Conservation (phyloP, 2,888 invertebrate species). For the Tryphoninae sp. region DNA sequence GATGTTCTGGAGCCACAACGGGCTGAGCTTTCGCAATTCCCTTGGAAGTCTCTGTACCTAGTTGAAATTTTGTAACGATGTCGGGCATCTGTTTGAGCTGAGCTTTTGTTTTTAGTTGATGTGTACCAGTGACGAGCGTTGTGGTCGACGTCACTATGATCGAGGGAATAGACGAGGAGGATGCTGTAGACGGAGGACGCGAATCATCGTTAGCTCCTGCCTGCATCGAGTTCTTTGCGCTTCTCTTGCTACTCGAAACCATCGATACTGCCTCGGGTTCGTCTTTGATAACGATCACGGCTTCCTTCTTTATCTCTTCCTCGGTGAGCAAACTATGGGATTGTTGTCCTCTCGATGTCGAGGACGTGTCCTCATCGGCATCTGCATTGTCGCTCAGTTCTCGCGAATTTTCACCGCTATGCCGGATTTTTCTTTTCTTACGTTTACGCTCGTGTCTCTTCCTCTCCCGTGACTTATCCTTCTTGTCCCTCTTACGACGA, state of each 20-base stretch:
- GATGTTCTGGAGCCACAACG: background rate
- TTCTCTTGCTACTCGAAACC: background rate
- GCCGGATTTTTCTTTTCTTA: constrained; percentile 36
- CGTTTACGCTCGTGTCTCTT: constrained; percentile 65
- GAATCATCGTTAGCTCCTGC: background rate
- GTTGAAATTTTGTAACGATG: background rate
- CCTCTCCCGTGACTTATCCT: constrained; percentile 65
- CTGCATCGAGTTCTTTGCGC: constrained; percentile 11
- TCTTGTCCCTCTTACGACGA: constrained; percentile 65
- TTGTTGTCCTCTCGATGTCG: background rate
- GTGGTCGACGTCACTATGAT: background rate
- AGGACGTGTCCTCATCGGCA: constrained; percentile 24
- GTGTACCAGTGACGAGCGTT: constrained; percentile 20
- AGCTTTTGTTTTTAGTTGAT: constrained; percentile 71
- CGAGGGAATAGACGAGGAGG: constrained; percentile 16
- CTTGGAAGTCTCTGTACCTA: background rate
- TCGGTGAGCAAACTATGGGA: constrained; percentile 68
- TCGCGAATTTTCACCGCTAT: constrained; percentile 21
- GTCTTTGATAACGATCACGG: constrained; percentile 60
- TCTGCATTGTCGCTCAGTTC: constrained; percentile 28
- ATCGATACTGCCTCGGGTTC: constrained; percentile 14
- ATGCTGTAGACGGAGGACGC: constrained; percentile 8
- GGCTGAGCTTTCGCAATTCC: background rate
- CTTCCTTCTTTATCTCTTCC: constrained; percentile 72
- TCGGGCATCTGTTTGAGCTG: constrained; percentile 75